Percentiles rank a stretch among this genome's conserved stretches.
phyloP scores from a whole-genome alignment of 2,797 vertebrate genomes.

The Microctenopoma lineatum region DNA sequence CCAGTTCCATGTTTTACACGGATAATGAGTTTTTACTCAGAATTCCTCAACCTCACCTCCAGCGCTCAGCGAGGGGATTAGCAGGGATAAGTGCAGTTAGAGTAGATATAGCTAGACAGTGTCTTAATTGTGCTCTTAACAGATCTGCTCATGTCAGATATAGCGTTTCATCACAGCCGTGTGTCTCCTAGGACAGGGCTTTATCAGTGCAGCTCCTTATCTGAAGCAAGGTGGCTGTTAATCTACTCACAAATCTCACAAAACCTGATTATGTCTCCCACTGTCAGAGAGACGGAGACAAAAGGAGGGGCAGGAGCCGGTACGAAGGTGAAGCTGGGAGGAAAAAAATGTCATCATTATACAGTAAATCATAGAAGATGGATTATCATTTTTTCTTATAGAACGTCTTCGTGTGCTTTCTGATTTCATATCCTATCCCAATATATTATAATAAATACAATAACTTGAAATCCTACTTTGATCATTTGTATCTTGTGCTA shows the following conservation, averaged over 20 bases:
- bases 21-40: constrained; percentile 17
- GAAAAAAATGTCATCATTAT: constrained; percentile 21
- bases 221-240: constrained; percentile 75
- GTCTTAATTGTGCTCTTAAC: constrained; percentile 79
- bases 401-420: not conserved
- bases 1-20: constrained; percentile 18
- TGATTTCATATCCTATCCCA: not conserved
- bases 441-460: not conserved
- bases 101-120: constrained; percentile 75
- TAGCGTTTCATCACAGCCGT: constrained; percentile 72
- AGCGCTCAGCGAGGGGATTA: constrained; percentile 49
- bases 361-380: constrained; percentile 20
- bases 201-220: constrained; percentile 74
- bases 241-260: constrained; percentile 75
- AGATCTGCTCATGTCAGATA: constrained; percentile 76
- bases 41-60: constrained; percentile 35
- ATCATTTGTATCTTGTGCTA: not conserved
- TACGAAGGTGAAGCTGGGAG: constrained; percentile 16
- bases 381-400: not conserved
- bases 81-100: constrained; percentile 52
- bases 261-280: constrained; percentile 74
- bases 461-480: not conserved
- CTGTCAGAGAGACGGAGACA: constrained; percentile 52
- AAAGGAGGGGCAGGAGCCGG: constrained; percentile 7
- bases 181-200: constrained; percentile 63